phyloP scores from a whole-genome alignment of 2,113 vertebrate genomes.

The Istiophorus platypterus region DNA sequence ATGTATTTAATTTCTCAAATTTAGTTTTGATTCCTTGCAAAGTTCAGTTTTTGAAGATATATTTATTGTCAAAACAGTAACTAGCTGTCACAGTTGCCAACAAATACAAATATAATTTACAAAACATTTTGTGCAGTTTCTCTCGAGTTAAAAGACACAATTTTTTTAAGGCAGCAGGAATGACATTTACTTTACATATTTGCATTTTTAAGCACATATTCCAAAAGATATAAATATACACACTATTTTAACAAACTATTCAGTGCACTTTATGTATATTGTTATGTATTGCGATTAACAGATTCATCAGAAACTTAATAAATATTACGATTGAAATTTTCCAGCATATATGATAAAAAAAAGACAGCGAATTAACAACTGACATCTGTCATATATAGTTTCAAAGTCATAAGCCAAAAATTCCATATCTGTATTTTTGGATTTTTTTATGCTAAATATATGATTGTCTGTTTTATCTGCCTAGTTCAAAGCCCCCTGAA shows the following conservation, averaged over 20 bases:
- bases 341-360: conserved; percentile 48
- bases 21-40: neutral
- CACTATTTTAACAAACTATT: conserved; percentile 59
- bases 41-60: conserved; percentile 14
- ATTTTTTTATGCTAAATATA: conserved; percentile 7
- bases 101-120: conserved; percentile 40
- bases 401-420: neutral
- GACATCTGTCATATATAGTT: conserved; percentile 9
- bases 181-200: conserved; percentile 26
- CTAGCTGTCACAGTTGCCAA: conserved; percentile 18
- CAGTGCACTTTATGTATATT: conserved; percentile 69
- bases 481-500: neutral
- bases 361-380: accelerated
- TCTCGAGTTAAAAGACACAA: conserved; percentile 8
- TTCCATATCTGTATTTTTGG: neutral
- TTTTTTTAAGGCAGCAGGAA: conserved; percentile 6
- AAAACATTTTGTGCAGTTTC: conserved; percentile 32
- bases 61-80: conserved; percentile 51
- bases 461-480: neutral
- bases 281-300: conserved; percentile 49
- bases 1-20: neutral
- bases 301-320: conserved; percentile 61
- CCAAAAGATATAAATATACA: conserved; percentile 66
- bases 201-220: conserved; percentile 43
- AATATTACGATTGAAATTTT: conserved; percentile 63